A percentile compares a stretch with the other conserved stretches of the same genome.
Conservation (phyloP, 2,797 vertebrate species). For the Dendrocincla tyrannina region DNA sequence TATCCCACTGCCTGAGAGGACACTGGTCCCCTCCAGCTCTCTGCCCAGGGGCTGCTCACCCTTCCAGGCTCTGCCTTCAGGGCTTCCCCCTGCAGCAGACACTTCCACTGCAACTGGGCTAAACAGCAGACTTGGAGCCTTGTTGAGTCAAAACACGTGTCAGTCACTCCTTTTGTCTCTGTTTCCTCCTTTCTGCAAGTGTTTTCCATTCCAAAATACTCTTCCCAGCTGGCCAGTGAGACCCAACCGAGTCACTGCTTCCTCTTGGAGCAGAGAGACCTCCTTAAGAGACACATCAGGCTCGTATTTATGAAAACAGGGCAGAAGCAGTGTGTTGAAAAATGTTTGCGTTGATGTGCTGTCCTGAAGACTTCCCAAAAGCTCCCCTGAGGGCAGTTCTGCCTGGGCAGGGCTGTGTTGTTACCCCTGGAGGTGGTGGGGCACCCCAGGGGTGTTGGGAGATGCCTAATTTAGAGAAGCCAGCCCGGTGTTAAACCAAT, state of each 20-base stretch:
- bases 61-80: neutral
- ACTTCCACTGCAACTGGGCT: neutral
- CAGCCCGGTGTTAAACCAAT: neutral
- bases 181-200: neutral
- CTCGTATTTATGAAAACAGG: neutral
- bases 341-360: neutral
- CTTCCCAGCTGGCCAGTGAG: neutral
- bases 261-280: neutral
- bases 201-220: neutral
- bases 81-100: neutral
- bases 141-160: neutral
- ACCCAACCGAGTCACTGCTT: neutral
- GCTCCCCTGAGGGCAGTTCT: neutral
- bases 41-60: neutral
- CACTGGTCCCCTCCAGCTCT: neutral
- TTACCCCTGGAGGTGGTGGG: fast-evolving
- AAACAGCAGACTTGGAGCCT: neutral
- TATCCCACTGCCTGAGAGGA: neutral
- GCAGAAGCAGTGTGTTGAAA: neutral
- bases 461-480: neutral
- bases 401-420: neutral
- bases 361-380: neutral
- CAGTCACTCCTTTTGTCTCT: neutral
- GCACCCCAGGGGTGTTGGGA: neutral
- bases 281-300: neutral